Conservation (phyloP, 2,113 vertebrate species). For the Pterocles gutturalis region DNA sequence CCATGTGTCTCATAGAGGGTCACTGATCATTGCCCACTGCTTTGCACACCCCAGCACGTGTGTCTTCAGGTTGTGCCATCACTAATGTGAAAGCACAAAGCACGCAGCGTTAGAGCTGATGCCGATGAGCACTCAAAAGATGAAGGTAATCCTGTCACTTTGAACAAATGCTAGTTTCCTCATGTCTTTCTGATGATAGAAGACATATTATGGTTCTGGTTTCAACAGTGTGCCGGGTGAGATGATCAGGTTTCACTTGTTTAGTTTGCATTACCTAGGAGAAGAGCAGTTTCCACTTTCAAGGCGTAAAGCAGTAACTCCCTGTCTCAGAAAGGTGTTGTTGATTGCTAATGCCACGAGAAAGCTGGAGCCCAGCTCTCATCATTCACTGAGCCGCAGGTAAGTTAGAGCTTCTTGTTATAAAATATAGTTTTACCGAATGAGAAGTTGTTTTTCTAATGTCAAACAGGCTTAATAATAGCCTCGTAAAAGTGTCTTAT, state of each 20-base stretch:
- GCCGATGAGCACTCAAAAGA: not conserved
- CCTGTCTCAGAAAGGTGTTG: conserved; percentile 13
- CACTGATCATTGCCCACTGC: not conserved
- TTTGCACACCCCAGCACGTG: rapidly evolving
- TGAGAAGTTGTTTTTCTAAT: not conserved
- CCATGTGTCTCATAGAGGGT: not conserved
- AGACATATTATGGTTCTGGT: not conserved
- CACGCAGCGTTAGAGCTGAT: not conserved
- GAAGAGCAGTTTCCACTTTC: conserved; percentile 50
- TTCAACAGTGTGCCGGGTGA: conserved; percentile 41
- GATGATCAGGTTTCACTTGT: conserved; percentile 71
- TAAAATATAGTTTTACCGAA: not conserved
- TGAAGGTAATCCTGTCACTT: not conserved
- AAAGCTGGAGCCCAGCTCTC: not conserved
- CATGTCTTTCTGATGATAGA: not conserved
- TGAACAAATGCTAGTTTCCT: conserved; percentile 27
- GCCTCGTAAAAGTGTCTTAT: not conserved
- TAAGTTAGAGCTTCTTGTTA: conserved; percentile 59
- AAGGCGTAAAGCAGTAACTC: conserved; percentile 30
- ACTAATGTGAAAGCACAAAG: not conserved
- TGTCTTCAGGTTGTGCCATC: not conserved
- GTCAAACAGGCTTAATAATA: not conserved
- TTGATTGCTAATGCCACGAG: conserved; percentile 15
- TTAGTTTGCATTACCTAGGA: conserved; percentile 70
- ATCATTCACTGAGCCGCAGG: conserved; percentile 17